These are phyloP conservation scores for Oopsacas minuta DNA, from an alignment of 37 sponge, comb jelly and placozoan species.

Conservation along the genomic window DNA sequence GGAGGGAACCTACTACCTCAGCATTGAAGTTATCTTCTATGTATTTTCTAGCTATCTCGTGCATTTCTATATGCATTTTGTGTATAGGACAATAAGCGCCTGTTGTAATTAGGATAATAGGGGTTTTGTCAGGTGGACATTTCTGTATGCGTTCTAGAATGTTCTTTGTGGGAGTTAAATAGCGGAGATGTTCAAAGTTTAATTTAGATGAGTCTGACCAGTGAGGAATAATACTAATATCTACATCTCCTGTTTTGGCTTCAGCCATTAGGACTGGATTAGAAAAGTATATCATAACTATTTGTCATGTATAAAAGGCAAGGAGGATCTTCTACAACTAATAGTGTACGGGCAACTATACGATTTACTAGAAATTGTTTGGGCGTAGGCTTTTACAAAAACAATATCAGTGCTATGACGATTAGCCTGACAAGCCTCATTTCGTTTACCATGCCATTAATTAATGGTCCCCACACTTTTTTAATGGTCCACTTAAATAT, in stretches of 20 bases:
- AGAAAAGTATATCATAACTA: too few species aligned
- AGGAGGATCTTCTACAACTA: too few species aligned
- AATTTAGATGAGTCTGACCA: background rate
- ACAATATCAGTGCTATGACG: too few species aligned
- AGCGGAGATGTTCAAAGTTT: background rate
- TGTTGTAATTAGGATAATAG: conserved; percentile 13
- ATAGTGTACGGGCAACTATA: too few species aligned
- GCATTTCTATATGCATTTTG: conserved; percentile 17
- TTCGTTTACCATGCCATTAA: too few species aligned
- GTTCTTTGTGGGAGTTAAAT: conserved; percentile 6
- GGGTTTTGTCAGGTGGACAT: conserved; percentile 7
- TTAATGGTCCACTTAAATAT: too few species aligned
- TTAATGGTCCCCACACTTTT: too few species aligned
- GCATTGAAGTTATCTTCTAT: background rate
- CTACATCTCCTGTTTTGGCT: background rate
- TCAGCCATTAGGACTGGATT: background rate
- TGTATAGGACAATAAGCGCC: conserved; percentile 5
- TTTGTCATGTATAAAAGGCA: too few species aligned
- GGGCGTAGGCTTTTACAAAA: too few species aligned
- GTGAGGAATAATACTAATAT: background rate
- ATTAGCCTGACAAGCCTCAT: too few species aligned
- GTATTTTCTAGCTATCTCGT: background rate
- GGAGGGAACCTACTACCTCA: background rate
- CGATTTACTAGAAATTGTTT: too few species aligned
- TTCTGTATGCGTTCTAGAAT: background rate